Percentiles rank a stretch among this genome's conserved stretches.
Evolutionary conservation across 2,888 invertebrate species (phyloP).

Genomic region (Drosophila incognita): DNA sequence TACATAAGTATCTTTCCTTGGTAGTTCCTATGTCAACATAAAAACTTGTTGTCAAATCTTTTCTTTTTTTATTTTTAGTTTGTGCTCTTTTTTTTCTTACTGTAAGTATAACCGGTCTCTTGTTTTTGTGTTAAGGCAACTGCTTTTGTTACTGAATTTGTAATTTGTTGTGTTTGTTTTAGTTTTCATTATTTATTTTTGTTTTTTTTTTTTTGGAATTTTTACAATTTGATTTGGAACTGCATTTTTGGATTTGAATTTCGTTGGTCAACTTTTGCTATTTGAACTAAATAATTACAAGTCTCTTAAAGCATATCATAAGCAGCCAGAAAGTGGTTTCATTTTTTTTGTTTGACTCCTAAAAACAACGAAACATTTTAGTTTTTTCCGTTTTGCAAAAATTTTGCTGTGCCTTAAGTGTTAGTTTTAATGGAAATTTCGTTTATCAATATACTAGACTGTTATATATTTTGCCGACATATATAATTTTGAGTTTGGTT

Average conservation of each 20-base stretch:
- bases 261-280: slow-evolving; percentile 47
- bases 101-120: slow-evolving; percentile 76
- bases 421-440: slow-evolving; percentile 57
- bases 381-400: slow-evolving; percentile 36
- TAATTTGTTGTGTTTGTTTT: slow-evolving; percentile 63
- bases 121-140: slow-evolving; percentile 82
- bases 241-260: slow-evolving; percentile 55
- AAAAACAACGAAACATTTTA: slow-evolving; percentile 82
- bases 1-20: slow-evolving; percentile 51
- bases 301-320: slow-evolving; percentile 59
- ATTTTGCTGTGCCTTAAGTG: slow-evolving; percentile 74
- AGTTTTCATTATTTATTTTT: slow-evolving; percentile 42
- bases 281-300: slow-evolving; percentile 46
- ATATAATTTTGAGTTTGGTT: slow-evolving; percentile 54
- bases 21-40: slow-evolving; percentile 61
- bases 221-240: slow-evolving; percentile 56
- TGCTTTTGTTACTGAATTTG: slow-evolving; percentile 81
- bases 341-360: slow-evolving; percentile 76
- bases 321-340: slow-evolving; percentile 62
- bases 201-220: slow-evolving; percentile 50
- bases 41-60: slow-evolving; percentile 68
- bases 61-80: slow-evolving; percentile 42
- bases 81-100: slow-evolving; percentile 54
- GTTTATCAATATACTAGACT: slow-evolving; percentile 61
- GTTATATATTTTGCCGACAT: slow-evolving; percentile 29